Percentiles rank a stretch among this genome's conserved stretches.
phyloP scores from a whole-genome alignment of 1,140 invertebrate genomes.

The Drosophila orosa region DNA sequence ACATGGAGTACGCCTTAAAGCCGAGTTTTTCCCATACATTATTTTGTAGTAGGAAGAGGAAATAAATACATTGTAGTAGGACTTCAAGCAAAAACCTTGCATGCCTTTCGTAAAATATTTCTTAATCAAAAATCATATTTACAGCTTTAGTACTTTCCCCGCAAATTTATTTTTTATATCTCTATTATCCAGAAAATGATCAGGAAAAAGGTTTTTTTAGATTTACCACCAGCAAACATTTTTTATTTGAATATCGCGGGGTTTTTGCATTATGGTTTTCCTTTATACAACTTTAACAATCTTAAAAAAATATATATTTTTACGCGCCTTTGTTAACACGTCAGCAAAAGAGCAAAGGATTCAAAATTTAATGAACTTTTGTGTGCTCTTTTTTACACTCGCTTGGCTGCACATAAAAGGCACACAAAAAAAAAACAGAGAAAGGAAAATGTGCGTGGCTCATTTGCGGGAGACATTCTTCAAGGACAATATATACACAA shows the following conservation, averaged over 20 bases:
- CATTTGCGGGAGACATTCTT: constrained; percentile 54
- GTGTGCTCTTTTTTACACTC: constrained; percentile 47
- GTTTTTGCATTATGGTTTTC: neutral
- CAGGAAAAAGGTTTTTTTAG: neutral
- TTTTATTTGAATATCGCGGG: constrained; percentile 6
- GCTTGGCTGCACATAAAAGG: constrained; percentile 66
- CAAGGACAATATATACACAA: constrained; percentile 27
- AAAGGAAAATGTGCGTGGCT: constrained; percentile 37
- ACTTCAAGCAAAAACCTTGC: neutral
- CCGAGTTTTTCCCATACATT: neutral
- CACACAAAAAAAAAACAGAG: constrained; percentile 12
- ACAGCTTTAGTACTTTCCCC: neutral
- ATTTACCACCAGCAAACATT: neutral
- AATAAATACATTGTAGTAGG: neutral
- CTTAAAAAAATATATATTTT: constrained; percentile 36
- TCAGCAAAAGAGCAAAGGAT: constrained; percentile 52
- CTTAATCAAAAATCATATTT: neutral
- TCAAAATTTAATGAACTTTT: constrained; percentile 73
- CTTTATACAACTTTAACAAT: constrained; percentile 19
- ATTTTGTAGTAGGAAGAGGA: neutral
- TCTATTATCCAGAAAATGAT: constrained; percentile 1
- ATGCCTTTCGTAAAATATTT: neutral
- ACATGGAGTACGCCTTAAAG: constrained; percentile 1
- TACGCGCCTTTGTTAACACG: constrained; percentile 36
- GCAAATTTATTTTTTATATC: neutral